These are phyloP conservation scores for Stenotaenia linearis DNA, from an alignment of 2,888 invertebrate genomes.

Conservation along the genomic window DNA sequence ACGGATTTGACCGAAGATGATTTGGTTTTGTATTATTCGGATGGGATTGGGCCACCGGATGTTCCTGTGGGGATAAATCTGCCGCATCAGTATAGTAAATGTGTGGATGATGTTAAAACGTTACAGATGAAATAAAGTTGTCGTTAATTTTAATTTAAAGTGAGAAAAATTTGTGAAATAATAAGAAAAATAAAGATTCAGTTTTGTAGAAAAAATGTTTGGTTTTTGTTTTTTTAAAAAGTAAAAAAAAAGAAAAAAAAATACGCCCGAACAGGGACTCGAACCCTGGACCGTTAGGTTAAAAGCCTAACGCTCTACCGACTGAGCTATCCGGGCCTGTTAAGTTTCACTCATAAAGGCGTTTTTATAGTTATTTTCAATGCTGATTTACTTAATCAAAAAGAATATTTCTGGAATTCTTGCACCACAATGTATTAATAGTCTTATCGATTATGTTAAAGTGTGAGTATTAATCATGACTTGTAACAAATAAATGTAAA, in stretches of 20 bases:
- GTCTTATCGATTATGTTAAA: too few relatives aligned
- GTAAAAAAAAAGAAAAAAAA: background rate
- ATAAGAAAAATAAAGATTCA: background rate
- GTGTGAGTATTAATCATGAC: too few relatives aligned
- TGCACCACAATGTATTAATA: too few relatives aligned
- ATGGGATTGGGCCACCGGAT: background rate
- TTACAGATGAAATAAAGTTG: background rate
- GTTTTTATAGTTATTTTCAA: background rate
- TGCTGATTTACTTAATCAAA: too few relatives aligned
- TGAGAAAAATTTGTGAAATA: too few relatives aligned
- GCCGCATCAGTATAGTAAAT: background rate
- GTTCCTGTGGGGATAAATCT: background rate
- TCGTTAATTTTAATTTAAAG: too few relatives aligned
- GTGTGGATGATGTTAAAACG: background rate
- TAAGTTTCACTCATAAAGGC: background rate
- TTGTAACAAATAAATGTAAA: too few relatives aligned
- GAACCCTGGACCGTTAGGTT: background rate
- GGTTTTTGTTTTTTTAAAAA: background rate
- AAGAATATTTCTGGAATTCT: too few relatives aligned
- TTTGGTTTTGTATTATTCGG: background rate
- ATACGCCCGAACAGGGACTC: background rate
- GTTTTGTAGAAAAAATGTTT: background rate
- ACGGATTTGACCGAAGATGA: slow-evolving; percentile 7
- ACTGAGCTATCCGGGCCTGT: background rate
- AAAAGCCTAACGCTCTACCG: background rate